Percentiles rank a stretch among this genome's conserved stretches.
phyloP scores from a whole-genome alignment of 23 tunicate genomes.

The Halocynthia aurantium region DNA sequence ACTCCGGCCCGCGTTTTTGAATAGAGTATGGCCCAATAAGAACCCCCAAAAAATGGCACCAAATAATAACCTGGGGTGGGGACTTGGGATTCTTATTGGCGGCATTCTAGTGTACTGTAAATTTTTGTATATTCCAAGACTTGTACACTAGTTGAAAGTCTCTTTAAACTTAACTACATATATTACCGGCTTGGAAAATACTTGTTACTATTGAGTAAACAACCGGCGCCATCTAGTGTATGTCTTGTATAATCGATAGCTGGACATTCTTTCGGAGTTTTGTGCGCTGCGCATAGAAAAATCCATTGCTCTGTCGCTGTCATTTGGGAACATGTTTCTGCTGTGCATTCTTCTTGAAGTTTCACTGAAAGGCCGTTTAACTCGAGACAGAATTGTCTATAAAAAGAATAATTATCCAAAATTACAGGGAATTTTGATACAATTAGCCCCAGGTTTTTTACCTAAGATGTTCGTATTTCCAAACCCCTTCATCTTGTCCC shows the following conservation, averaged over 20 bases:
- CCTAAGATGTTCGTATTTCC: slow-evolving; percentile 99
- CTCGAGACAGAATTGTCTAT: slow-evolving; percentile 94
- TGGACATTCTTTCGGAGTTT: slow-evolving; percentile 98
- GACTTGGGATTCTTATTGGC: not conserved
- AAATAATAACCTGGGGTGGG: not conserved
- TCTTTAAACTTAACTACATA: not conserved
- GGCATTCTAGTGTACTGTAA: not conserved
- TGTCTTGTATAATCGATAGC: slow-evolving; percentile 98
- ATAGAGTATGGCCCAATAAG: not conserved
- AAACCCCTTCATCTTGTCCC: slow-evolving; percentile 98
- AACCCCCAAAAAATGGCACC: not conserved
- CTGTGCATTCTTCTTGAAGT: slow-evolving; percentile 83
- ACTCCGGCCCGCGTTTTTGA: too few species aligned
- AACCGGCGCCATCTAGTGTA: slow-evolving; percentile 97
- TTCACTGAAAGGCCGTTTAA: slow-evolving; percentile 78
- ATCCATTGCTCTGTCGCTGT: slow-evolving; percentile 99
- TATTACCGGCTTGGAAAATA: slow-evolving; percentile 90
- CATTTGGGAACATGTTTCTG: slow-evolving; percentile 91
- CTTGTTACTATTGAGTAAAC: slow-evolving; percentile 92
- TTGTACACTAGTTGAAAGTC: not conserved
- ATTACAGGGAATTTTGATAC: not conserved
- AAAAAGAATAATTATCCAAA: not conserved
- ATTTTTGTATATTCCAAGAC: not conserved
- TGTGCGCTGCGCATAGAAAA: slow-evolving; percentile 98
- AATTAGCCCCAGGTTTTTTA: not conserved